Evolutionary conservation across 1,140 invertebrate genomes (phyloP), one percentile per base, ranked within the genome.

Genomic region (Eueides isabella): DNA sequence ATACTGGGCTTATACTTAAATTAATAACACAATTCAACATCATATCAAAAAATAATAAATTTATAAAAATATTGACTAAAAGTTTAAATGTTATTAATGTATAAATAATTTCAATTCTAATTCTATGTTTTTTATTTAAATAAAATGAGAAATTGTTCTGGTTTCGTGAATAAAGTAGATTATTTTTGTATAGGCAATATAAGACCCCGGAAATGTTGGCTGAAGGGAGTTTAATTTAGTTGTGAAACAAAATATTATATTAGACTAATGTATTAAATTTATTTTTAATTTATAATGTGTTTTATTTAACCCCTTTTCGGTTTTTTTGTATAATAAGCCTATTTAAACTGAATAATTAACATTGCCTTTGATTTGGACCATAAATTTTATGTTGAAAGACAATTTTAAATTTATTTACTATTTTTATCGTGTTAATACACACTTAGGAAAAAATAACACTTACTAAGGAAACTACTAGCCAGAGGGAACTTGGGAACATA

Each of bases 181-280:
- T 72, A 72, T 72, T 72, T 72, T 72, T 67, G 63, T 72, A 72
- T 48, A 48, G n/a, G 30, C 65, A 66, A 72, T 55, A 62, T n/a
- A 61, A 61, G 31, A 55, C 41, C 41, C 41, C 71, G 62, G 61
- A 55, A n/a, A 35, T 41, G 14, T 28, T 12, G 9, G 19, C 48
- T 65, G 26, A 29, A 31, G 48, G 11, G 44, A 44, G 16, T 64
- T 72, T 67, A 62, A 67, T 67, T 72, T 67, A 72, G 71, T 67
- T 61, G 33, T 61, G 67, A 23, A 41, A 67, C 64, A 72, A 66
- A 38, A 38, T 67, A 55, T 72, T 61, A 67, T 61, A 67, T 30
- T 61, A 72, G 70, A 72, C 44, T 72, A 72, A 72, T 67, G 48
- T 72, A 72, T 62, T 72, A 72, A 72, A 72, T 38, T 72, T 72